Evolutionary conservation across 1,140 invertebrate genomes (phyloP).

Genomic region (Thereuonema tuberculata): DNA sequence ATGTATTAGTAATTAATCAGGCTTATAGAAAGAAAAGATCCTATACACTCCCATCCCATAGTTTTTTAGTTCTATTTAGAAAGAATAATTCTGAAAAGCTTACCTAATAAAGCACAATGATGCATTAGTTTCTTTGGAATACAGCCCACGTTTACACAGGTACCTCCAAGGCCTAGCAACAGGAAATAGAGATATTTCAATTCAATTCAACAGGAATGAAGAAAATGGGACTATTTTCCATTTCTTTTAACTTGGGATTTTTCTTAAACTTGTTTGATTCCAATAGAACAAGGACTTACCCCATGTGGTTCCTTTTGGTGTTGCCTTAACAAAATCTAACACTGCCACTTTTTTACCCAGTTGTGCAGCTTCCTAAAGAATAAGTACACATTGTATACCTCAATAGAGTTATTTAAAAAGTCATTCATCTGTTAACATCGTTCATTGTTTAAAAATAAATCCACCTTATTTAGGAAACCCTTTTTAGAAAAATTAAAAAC

Average conservation of each 20-base stretch:
- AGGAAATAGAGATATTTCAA: background rate
- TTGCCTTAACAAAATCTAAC: slow-evolving; percentile 47
- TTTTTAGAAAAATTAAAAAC: too few relatives aligned
- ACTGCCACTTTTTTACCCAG: slow-evolving; percentile 45
- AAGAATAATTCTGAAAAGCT: background rate
- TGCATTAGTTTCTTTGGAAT: slow-evolving; percentile 58
- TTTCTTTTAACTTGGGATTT: background rate
- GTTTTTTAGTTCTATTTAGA: slow-evolving; percentile 34
- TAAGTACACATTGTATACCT: too few relatives aligned
- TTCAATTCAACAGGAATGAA: too few relatives aligned
- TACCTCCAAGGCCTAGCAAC: slow-evolving; percentile 38
- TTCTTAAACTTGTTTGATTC: background rate
- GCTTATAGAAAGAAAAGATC: too few relatives aligned
- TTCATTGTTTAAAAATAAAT: too few relatives aligned
- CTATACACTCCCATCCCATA: too few relatives aligned
- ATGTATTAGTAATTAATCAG: too few relatives aligned
- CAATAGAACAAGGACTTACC: slow-evolving; percentile 23
- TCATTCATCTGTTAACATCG: too few relatives aligned
- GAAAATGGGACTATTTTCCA: too few relatives aligned
- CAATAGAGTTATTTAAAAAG: too few relatives aligned
- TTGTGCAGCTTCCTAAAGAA: slow-evolving; percentile 23
- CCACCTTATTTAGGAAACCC: too few relatives aligned
- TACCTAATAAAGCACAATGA: slow-evolving; percentile 36
- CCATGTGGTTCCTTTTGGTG: slow-evolving; percentile 37
- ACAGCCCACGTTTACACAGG: slow-evolving; percentile 54